A percentile compares a stretch with the other conserved stretches of the same genome.
phyloP scores from a whole-genome alignment of 2,797 vertebrate genomes.

The Synaphobranchus kaupii region DNA sequence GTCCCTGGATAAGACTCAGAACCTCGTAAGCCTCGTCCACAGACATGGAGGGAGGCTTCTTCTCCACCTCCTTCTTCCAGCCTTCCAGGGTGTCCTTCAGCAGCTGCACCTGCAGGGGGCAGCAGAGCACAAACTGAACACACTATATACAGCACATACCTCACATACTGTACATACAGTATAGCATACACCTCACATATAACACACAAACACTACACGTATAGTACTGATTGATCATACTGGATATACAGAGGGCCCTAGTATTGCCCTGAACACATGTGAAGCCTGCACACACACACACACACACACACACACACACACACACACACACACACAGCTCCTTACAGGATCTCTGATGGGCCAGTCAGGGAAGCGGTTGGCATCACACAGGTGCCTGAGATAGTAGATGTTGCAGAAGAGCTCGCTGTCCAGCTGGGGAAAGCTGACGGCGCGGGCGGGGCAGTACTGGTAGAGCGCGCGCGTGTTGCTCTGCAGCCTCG shows the following conservation, averaged over 20 bases:
- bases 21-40: slow-evolving; percentile 96
- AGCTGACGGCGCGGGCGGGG: slow-evolving; percentile 93
- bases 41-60: slow-evolving; percentile 97
- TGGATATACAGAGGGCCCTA: too few relatives aligned
- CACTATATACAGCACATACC: background rate
- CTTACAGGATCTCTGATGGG: slow-evolving; percentile 93
- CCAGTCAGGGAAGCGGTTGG: slow-evolving; percentile 91
- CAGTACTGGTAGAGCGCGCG: slow-evolving; percentile 98
- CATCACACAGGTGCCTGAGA: slow-evolving; percentile 96
- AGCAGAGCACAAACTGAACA: background rate
- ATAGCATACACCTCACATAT: background rate
- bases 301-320: background rate
- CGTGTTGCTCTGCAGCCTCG: slow-evolving; percentile 96
- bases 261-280: background rate
- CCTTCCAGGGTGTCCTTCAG: slow-evolving; percentile 95
- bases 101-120: slow-evolving; percentile 83
- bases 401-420: slow-evolving; percentile 99
- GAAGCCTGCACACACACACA: background rate
- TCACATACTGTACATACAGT: background rate
- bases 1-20: slow-evolving; percentile 88
- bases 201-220: too few relatives aligned
- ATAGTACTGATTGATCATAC: too few relatives aligned
- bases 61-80: slow-evolving; percentile 98
- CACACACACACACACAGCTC: slow-evolving; percentile 40
- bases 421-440: slow-evolving; percentile 94